A percentile compares a stretch with the other conserved stretches of the same genome.
Evolutionary conservation across 2,888 invertebrate genomes (phyloP).

Genomic region (Drosophila glabriapex): DNA sequence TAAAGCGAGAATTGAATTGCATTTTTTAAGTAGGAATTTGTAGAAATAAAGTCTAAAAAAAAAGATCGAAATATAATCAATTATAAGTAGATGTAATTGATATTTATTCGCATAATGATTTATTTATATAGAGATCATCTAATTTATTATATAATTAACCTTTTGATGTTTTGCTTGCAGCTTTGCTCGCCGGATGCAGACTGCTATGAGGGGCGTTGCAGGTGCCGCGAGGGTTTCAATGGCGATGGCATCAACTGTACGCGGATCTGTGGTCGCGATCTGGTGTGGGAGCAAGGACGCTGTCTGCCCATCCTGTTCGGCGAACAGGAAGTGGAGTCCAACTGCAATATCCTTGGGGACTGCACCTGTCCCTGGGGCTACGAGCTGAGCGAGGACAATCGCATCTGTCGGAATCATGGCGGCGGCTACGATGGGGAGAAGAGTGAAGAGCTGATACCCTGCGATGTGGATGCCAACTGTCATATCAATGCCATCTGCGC

Average conservation of each 20-base stretch:
- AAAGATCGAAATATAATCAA: neutral
- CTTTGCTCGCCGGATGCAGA: constrained; percentile 89
- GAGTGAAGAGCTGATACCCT: constrained; percentile 86
- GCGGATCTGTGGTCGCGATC: constrained; percentile 79
- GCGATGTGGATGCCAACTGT: constrained; percentile 92
- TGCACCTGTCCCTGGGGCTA: constrained; percentile 87
- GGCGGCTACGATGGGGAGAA: constrained; percentile 63
- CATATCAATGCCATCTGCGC: constrained; percentile 93
- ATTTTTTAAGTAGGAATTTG: neutral
- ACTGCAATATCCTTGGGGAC: constrained; percentile 83
- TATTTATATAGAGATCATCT: neutral
- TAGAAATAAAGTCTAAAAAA: neutral
- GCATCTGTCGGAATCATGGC: constrained; percentile 64
- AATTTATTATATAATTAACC: neutral
- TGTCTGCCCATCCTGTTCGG: constrained; percentile 79
- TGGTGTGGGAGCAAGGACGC: constrained; percentile 81
- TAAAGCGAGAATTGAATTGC: neutral
- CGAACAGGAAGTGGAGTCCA: constrained; percentile 78
- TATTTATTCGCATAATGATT: neutral
- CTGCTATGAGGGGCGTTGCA: constrained; percentile 91
- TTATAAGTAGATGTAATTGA: too few relatives aligned
- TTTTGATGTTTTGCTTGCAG: constrained; percentile 44
- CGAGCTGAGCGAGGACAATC: constrained; percentile 83
- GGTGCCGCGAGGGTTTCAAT: constrained; percentile 89
- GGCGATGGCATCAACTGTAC: constrained; percentile 88